Percentiles rank a stretch among this genome's conserved stretches.
phyloP scores from a whole-genome alignment of 2,113 vertebrate species.

The Campylomormyrus tamandua region DNA sequence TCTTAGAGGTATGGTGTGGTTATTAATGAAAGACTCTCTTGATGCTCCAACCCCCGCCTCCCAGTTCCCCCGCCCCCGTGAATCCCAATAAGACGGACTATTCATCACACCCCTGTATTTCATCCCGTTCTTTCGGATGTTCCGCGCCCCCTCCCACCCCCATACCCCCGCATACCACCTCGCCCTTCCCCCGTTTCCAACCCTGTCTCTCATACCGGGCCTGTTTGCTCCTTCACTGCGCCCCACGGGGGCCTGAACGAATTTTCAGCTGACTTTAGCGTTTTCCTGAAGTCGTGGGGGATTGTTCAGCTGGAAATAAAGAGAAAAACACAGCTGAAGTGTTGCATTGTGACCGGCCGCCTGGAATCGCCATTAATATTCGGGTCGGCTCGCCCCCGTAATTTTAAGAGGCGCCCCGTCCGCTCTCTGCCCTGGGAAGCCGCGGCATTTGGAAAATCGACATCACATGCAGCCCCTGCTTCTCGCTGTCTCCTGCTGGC shows the following conservation, averaged over 20 bases:
- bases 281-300: neutral
- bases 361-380: conserved; percentile 37
- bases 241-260: neutral
- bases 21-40: conserved; percentile 18
- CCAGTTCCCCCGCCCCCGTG: neutral
- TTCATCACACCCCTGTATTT: no score
- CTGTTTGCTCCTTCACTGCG: neutral
- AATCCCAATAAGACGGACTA: no score
- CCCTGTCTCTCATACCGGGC: neutral
- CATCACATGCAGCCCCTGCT: conserved; percentile 27
- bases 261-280: neutral
- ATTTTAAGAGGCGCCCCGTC: conserved; percentile 42
- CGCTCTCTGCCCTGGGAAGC: conserved; percentile 37
- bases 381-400: conserved; percentile 36
- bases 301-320: neutral
- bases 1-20: neutral
- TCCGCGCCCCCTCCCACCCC: no score
- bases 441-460: conserved; percentile 43
- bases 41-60: neutral
- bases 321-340: neutral
- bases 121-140: no score
- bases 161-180: neutral
- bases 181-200: neutral
- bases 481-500: neutral
- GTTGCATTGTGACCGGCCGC: neutral